Conservation (phyloP, 2,888 invertebrate species). For the Clunio marinus region DNA sequence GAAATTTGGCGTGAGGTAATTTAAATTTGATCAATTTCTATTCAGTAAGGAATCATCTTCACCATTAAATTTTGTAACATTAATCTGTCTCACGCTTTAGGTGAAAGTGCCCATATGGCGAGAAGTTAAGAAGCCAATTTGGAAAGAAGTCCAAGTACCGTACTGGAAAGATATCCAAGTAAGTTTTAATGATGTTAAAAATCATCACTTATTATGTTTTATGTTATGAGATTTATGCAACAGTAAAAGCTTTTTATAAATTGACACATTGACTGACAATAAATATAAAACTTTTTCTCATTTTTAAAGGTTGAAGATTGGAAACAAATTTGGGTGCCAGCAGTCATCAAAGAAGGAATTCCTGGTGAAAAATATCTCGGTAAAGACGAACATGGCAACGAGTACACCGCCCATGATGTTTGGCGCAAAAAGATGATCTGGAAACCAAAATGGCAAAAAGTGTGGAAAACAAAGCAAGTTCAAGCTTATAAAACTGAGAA, state of each 20-base stretch:
- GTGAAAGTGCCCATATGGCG: conserved; percentile 62
- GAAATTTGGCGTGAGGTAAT: conserved; percentile 62
- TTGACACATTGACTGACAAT: not conserved
- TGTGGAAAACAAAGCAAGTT: conserved; percentile 57
- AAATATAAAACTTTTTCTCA: not conserved
- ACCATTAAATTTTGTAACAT: not conserved
- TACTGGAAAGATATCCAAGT: conserved; percentile 58
- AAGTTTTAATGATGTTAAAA: conserved; percentile 46
- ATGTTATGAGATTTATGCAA: too few species aligned
- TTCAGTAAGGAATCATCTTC: conserved; percentile 59
- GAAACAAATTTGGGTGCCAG: conserved; percentile 63
- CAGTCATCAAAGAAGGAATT: conserved; percentile 56
- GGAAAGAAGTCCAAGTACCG: conserved; percentile 52
- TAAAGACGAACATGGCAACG: conserved; percentile 63
- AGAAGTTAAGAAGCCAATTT: conserved; percentile 45
- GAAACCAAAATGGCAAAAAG: conserved; percentile 64
- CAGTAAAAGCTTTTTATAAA: too few species aligned
- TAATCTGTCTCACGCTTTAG: conserved; percentile 43
- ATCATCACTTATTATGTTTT: too few species aligned
- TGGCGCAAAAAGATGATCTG: conserved; percentile 68
- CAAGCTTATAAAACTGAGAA: conserved; percentile 53
- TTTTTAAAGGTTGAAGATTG: conserved; percentile 35
- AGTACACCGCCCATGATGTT: conserved; percentile 63
- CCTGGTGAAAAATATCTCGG: conserved; percentile 62
- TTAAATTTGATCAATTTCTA: conserved; percentile 60